Conservation (phyloP, 1,140 invertebrate species). For the Drosophila repletoides region DNA sequence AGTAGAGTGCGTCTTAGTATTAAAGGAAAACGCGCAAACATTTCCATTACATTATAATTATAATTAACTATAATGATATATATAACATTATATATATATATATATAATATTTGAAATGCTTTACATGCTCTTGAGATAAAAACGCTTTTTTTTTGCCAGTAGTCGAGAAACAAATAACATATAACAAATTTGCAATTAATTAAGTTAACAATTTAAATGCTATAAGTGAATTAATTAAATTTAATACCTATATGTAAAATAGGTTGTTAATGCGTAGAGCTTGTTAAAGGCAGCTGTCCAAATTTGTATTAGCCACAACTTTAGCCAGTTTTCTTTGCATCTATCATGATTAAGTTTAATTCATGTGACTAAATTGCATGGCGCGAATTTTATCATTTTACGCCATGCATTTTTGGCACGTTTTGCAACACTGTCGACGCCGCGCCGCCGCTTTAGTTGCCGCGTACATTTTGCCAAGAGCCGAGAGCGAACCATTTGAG, state of each 20-base stretch:
- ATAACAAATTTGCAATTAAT: conserved; percentile 59
- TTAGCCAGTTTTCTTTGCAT: conserved; percentile 42
- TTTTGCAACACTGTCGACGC: conserved; percentile 37
- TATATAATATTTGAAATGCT: conserved; percentile 39
- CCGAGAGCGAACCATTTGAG: conserved; percentile 42
- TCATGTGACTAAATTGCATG: conserved; percentile 39
- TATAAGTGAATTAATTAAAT: conserved; percentile 64
- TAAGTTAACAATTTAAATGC: conserved; percentile 54
- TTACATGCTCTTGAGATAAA: conserved; percentile 53
- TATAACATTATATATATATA: conserved; percentile 33
- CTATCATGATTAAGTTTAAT: conserved; percentile 53
- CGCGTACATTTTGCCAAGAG: conserved; percentile 60
- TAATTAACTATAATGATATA: conserved; percentile 39
- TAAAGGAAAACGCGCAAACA: conserved; percentile 66
- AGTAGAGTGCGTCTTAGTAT: conserved; percentile 65
- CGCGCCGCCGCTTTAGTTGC: too few relatives aligned
- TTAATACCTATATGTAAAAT: conserved; percentile 53
- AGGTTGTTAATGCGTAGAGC: conserved; percentile 31
- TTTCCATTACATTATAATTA: conserved; percentile 68
- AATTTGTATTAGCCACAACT: conserved; percentile 1
- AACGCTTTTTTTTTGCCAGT: conserved; percentile 74
- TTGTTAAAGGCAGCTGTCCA: conserved; percentile 38
- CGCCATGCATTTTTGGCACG: conserved; percentile 40
- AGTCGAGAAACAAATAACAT: conserved; percentile 64
- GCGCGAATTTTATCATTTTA: conserved; percentile 36